These are phyloP conservation scores for Tinea semifulvella DNA, from an alignment of 2,888 invertebrate genomes.

Conservation along the genomic window DNA sequence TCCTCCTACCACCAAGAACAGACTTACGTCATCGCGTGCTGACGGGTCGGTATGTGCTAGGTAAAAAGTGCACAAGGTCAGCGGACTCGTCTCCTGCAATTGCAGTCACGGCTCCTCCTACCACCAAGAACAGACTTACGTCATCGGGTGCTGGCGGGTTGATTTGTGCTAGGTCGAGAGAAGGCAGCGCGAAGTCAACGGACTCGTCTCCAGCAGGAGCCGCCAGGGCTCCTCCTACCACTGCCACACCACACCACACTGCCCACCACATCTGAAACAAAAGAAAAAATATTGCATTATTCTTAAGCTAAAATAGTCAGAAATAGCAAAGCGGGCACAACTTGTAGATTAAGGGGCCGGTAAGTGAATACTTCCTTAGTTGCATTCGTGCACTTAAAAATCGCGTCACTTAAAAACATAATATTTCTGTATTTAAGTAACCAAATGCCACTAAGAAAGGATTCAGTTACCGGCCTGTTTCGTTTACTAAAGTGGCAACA, in stretches of 20 bases:
- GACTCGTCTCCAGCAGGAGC: conserved; percentile 42
- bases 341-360: no score
- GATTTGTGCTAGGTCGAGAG: conserved; percentile 48
- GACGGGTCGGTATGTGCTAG: conserved; percentile 48
- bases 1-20: no score
- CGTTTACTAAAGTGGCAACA: no score
- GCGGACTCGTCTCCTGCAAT: conserved; percentile 43
- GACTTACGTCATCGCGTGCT: no score
- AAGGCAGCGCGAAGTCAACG: conserved; percentile 26
- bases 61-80: conserved; percentile 25
- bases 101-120: conserved; percentile 36
- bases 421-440: no score
- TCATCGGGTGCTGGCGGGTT: conserved; percentile 47
- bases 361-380: no score
- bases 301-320: no score
- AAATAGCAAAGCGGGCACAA: no score
- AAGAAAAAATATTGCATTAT: neutral
- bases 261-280: conserved; percentile 56
- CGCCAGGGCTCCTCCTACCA: conserved; percentile 38
- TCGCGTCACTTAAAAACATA: no score
- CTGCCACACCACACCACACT: conserved; percentile 46
- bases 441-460: no score
- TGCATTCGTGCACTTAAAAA: no score
- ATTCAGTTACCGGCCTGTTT: no score
- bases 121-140: conserved; percentile 44